phyloP scores from a whole-genome alignment of 2,113 vertebrate genomes.

The mouse (Mus musculus) region GRCm39 chr2:48909001-48909500 shows the following conservation, averaged over 20 bases:
- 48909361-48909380: background rate
- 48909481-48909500: background rate
- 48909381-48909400: background rate
- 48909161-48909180: background rate
- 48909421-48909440: background rate
- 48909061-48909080: background rate
- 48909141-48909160: background rate
- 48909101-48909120: background rate
- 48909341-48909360: background rate
- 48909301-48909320: background rate
- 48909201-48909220: background rate
- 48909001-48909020: background rate
- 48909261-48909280: background rate
- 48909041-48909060: background rate
- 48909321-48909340: background rate
- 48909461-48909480: background rate
- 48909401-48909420: background rate
- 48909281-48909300: background rate
- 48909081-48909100: background rate
- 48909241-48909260: background rate
- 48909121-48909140: background rate
- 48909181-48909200: background rate
- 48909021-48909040: background rate
- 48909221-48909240: background rate
- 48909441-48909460: background rate